These are phyloP conservation scores for Oryzias melastigma DNA, from an alignment of 2,113 vertebrate species.

Conservation along the genomic window DNA sequence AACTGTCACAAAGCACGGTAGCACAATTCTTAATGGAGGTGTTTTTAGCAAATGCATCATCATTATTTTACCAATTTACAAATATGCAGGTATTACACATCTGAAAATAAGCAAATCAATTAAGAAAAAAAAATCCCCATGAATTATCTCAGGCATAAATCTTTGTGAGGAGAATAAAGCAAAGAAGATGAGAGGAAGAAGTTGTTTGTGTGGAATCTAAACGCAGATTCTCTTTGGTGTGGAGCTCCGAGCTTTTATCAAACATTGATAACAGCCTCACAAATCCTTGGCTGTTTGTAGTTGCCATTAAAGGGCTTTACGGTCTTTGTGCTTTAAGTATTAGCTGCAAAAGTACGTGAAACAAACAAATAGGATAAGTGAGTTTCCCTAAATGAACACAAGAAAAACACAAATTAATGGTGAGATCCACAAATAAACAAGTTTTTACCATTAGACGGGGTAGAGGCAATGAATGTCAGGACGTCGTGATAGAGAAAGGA, in stretches of 20 bases:
- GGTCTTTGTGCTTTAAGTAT: constrained; percentile 12
- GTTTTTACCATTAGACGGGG: constrained; percentile 6
- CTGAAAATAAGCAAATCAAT: constrained; percentile 32
- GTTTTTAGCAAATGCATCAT: constrained; percentile 61
- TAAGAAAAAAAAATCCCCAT: constrained; percentile 24
- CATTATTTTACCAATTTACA: constrained; percentile 50
- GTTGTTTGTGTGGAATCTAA: constrained; percentile 43
- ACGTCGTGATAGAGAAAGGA: constrained; percentile 28
- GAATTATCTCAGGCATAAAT: constrained; percentile 52
- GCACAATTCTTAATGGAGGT: constrained; percentile 10
- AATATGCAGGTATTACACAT: constrained; percentile 43
- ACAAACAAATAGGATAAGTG: constrained; percentile 31
- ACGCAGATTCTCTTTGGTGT: constrained; percentile 35
- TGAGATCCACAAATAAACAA: constrained; percentile 4
- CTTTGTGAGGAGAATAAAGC: constrained; percentile 53
- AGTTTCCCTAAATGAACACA: constrained; percentile 14
- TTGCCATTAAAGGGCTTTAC: constrained; percentile 79
- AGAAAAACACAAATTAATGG: constrained; percentile 12
- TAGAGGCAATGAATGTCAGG: constrained; percentile 12
- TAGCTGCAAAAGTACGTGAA: constrained; percentile 31
- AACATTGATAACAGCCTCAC: constrained; percentile 87
- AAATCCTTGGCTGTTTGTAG: constrained; percentile 82
- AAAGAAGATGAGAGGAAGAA: constrained; percentile 44
- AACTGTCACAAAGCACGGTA: no score
- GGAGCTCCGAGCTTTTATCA: constrained; percentile 82